Conservation (phyloP, 2,113 vertebrate species). For the Catharus minimus region DNA sequence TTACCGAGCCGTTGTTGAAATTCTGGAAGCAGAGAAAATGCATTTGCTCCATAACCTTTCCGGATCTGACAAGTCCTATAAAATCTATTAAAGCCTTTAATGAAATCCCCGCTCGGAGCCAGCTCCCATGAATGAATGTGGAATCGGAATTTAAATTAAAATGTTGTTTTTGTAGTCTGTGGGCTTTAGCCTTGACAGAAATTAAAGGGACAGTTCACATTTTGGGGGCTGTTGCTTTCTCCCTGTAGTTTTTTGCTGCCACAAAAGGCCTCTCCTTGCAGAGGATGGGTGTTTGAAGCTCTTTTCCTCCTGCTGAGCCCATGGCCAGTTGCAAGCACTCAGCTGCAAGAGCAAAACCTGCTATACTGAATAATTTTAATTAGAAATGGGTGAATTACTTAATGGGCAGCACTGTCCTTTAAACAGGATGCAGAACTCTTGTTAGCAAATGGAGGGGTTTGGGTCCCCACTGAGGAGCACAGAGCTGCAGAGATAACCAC, state of each 20-base stretch:
- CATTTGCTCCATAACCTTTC: slow-evolving; percentile 75
- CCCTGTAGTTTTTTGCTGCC: not conserved
- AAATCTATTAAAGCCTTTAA: slow-evolving; percentile 79
- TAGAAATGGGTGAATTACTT: slow-evolving; percentile 32
- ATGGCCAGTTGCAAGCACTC: not conserved
- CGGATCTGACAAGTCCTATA: slow-evolving; percentile 73
- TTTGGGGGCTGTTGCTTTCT: not conserved
- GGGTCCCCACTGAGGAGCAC: not conserved
- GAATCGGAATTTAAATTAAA: slow-evolving; percentile 77
- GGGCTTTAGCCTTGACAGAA: slow-evolving; percentile 51
- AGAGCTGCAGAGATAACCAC: not conserved
- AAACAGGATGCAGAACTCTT: not conserved
- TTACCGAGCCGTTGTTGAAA: slow-evolving; percentile 66
- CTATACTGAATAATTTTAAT: not conserved
- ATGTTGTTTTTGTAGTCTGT: slow-evolving; percentile 67
- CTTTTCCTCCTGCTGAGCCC: not conserved
- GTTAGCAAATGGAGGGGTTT: not conserved
- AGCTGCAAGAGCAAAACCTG: not conserved
- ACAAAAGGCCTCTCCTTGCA: not conserved
- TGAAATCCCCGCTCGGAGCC: slow-evolving; percentile 71
- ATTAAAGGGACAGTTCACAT: slow-evolving; percentile 55
- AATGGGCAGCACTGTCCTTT: not conserved
- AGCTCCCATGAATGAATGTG: slow-evolving; percentile 70
- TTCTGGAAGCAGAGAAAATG: slow-evolving; percentile 76
- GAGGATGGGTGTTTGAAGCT: not conserved